Evolutionary conservation across 2,888 invertebrate genomes (phyloP), one percentile per base, ranked within the genome.

Genomic region (Polydrusus tereticollis): DNA sequence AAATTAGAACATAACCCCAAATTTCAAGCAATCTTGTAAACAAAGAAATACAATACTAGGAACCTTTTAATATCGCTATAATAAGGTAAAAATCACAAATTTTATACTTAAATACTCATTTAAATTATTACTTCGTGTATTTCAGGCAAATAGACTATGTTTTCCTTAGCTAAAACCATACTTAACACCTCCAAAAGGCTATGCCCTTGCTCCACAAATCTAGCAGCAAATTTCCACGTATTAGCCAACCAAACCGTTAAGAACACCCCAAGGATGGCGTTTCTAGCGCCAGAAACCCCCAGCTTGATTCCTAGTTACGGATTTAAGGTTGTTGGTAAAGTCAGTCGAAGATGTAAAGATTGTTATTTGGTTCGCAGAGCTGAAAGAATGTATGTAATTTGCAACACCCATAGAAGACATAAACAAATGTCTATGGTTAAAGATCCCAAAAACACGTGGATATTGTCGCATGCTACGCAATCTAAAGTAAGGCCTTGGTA

Each of bases 361-460:
- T 96, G 96, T 82, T 93, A 91, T 79, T 88, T 92, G 80, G 91
- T 93, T 10, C 86, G 88, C 47, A 86, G 92, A 67, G 88, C 93
- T 78, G 89, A 92, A 77, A 88, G 93, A 70, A 81, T 90, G 77
- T 93, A 90, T 83, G 90, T 94, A 45, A 89, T 93, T 76, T 96
- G 96, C 78, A 91, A 91, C 66, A 91, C 90, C 26, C 90, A 90
- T 81, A 92, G 91, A 20, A 89, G 95, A 38, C 96, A 96, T 82
- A 96, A 96, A 81, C 95, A 95, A 85, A 92, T 92, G 90, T 86
- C 90, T 14, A 91, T 91, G 87, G 88, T 89, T 69, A 88, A 90
- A 69, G 89, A 89, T 76, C 91, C 90, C 10, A 88, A 89, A 75
- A 92, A 92, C 78, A 91, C 91, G 16, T 93, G 93, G 91, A 91